Percentiles rank a stretch among this genome's conserved stretches.
Evolutionary conservation across 2,888 invertebrate species (phyloP).

Genomic region (Rotaria magnacalcarata): DNA sequence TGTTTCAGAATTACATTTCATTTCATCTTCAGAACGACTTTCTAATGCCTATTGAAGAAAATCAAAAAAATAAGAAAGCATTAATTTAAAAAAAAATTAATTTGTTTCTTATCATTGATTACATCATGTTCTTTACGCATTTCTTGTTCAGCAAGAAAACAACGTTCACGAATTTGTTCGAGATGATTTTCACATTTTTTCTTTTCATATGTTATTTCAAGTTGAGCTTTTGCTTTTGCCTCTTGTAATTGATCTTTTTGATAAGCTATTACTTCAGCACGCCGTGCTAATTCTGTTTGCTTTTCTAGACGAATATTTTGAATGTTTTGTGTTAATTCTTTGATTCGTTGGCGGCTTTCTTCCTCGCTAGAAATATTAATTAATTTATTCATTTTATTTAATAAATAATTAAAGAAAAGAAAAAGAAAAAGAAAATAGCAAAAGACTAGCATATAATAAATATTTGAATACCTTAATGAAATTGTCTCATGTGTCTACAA

Average conservation of each 20-base stretch:
- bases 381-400: not conserved
- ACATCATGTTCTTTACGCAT: slow-evolving; percentile 47
- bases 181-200: slow-evolving; percentile 58
- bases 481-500: not conserved
- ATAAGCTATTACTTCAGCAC: slow-evolving; percentile 60
- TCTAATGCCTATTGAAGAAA: slow-evolving; percentile 50
- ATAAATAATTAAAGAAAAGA: not conserved
- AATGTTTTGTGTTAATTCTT: slow-evolving; percentile 38
- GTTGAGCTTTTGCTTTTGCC: slow-evolving; percentile 58
- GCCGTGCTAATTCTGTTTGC: slow-evolving; percentile 42
- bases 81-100: no score
- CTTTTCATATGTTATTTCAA: slow-evolving; percentile 59
- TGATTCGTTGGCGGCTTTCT: slow-evolving; percentile 37
- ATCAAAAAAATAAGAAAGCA: no score
- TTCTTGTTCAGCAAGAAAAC: slow-evolving; percentile 51
- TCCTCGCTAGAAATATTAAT: slow-evolving; percentile 25
- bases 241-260: slow-evolving; percentile 59
- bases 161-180: slow-evolving; percentile 57
- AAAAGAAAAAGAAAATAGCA: not conserved
- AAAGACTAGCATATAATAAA: not conserved
- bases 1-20: slow-evolving; percentile 56
- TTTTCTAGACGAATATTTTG: slow-evolving; percentile 40
- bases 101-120: not conserved
- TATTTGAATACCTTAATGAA: not conserved
- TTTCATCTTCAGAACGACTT: slow-evolving; percentile 56